Conservation (phyloP, 1,140 invertebrate species). For the Drosophila repletoides region DNA sequence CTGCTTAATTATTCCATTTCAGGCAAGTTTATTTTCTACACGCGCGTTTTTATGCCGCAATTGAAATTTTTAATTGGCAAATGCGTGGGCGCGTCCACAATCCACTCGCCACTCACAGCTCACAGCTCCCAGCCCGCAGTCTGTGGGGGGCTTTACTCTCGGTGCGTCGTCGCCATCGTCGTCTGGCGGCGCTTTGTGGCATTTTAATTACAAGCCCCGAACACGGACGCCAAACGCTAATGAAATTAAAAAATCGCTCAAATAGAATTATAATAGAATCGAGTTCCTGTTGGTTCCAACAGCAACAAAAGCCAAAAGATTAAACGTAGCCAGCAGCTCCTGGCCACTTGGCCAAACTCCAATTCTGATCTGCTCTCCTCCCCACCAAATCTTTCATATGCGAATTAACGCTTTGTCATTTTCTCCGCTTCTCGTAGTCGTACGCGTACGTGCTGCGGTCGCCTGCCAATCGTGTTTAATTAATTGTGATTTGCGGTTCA, state of each 20-base stretch:
- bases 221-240: slow-evolving; percentile 37
- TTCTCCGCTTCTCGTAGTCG: too few species aligned
- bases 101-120: too few species aligned
- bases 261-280: slow-evolving; percentile 77
- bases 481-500: slow-evolving; percentile 66
- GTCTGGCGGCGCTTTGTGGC: slow-evolving; percentile 62
- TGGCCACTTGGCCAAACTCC: background rate
- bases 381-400: background rate
- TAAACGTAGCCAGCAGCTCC: slow-evolving; percentile 18
- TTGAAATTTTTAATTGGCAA: slow-evolving; percentile 80
- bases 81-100: slow-evolving; percentile 77
- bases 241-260: slow-evolving; percentile 75
- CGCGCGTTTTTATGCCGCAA: slow-evolving; percentile 76
- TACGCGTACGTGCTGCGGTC: slow-evolving; percentile 3
- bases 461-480: slow-evolving; percentile 50
- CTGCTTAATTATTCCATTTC: slow-evolving; percentile 78
- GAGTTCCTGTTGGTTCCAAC: slow-evolving; percentile 37
- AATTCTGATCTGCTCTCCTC: background rate
- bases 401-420: background rate
- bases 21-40: slow-evolving; percentile 75
- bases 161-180: slow-evolving; percentile 27
- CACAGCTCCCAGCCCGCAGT: too few species aligned
- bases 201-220: slow-evolving; percentile 71
- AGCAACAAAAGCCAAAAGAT: slow-evolving; percentile 41
- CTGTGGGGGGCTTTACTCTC: slow-evolving; percentile 2